Evolutionary conservation across 2,888 invertebrate species (phyloP).

Genomic region (Torymus auratus): DNA sequence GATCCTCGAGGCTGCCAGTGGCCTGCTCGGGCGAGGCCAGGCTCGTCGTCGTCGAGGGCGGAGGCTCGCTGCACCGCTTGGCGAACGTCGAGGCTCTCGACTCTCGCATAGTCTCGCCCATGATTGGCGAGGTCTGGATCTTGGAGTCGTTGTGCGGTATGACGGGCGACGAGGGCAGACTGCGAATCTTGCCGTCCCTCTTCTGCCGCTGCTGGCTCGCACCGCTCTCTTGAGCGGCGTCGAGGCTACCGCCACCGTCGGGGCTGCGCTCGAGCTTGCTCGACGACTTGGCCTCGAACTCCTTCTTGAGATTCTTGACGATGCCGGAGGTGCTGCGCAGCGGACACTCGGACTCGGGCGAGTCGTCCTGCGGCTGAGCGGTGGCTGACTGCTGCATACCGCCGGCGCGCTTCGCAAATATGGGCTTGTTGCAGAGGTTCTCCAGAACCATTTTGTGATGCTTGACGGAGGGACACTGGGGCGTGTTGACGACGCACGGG

Average conservation of each 20-base stretch:
- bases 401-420: conserved; percentile 69
- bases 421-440: conserved; percentile 75
- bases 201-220: conserved; percentile 73
- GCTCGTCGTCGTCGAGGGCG: conserved; percentile 34
- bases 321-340: conserved; percentile 81
- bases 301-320: conserved; percentile 91
- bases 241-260: conserved; percentile 67
- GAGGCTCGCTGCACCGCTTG: conserved; percentile 59
- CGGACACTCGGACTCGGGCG: conserved; percentile 70
- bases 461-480: conserved; percentile 79
- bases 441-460: conserved; percentile 79
- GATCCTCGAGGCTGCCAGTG: conserved; percentile 79
- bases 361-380: conserved; percentile 67
- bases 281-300: conserved; percentile 88
- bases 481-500: conserved; percentile 76
- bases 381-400: conserved; percentile 66
- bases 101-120: conserved; percentile 63
- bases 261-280: conserved; percentile 71
- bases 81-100: conserved; percentile 31
- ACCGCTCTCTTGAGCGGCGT: conserved; percentile 78
- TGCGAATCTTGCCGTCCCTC: conserved; percentile 71
- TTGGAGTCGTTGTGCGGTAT: conserved; percentile 79
- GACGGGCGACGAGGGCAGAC: conserved; percentile 79
- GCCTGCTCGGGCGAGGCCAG: conserved; percentile 23
- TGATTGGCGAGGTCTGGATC: conserved; percentile 64